Evolutionary conservation across 2,113 vertebrate genomes (phyloP), one percentile per base, ranked within the genome.

Genomic region (Paramisgurnus dabryanus): DNA sequence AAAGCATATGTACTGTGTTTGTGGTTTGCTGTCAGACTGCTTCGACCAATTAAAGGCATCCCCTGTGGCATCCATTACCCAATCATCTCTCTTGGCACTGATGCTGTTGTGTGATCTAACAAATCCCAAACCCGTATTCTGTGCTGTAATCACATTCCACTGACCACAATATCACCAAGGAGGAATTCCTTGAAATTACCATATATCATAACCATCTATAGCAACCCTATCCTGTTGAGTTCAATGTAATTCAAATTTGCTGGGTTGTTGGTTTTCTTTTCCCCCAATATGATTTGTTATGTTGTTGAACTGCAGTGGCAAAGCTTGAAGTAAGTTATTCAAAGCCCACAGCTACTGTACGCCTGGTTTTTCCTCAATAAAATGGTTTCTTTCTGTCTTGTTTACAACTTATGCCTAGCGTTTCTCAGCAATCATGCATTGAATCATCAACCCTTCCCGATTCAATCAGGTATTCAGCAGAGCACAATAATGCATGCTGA

Each of bases 1-100:
- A 53, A 22, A 75, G 72, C 76, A 78, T 83, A 73, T 80, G 80
- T 63, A 76, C 22, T 49, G 66, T 72, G 49, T 80, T 80, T 60
- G 57, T 63, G 69, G 67, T 69, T 40, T 80, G 79, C 84, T 68
- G 83, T 81, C 79, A 70, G 68, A 68, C 65, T 67, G 57, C 12
- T 78, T 57, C 34, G 79, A 76, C 69, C 78, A 70, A 75, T 83
- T 72, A 71, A 63, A 58, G 49, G 61, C 47, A 76, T 82, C 67
- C 77, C 80, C 82, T 53, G 15, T 67, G 67, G 67, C 68, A 70
- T 40, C 53, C 72, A 49, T 60, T 70, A 63, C 61, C 58, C 64
- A 68, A 75, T 78, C 72, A 85, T 66, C 68, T 58, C 53, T 61
- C 41, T 60, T 71, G 65, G 61, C 72, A 67, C 68, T 74, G 68